Conservation (phyloP, 1,140 invertebrate species). For the Lepidotrigona ventralis region DNA sequence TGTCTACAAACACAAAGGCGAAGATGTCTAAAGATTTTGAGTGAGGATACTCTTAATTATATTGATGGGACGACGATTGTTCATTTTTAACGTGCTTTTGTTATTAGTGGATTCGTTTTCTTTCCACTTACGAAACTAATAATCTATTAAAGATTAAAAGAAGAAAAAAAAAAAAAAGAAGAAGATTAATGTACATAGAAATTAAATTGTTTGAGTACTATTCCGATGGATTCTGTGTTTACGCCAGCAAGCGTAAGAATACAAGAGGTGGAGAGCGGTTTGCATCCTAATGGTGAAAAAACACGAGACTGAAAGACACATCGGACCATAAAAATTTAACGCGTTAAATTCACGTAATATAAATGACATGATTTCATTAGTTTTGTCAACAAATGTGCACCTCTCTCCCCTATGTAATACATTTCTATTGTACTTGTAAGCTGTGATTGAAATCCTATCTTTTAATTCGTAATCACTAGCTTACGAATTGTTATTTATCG, state of each 20-base stretch:
- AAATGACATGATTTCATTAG: slow-evolving; percentile 4
- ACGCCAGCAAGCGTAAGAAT: slow-evolving; percentile 46
- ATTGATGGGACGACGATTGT: slow-evolving; percentile 25
- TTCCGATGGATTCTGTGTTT: slow-evolving; percentile 60
- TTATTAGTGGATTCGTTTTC: slow-evolving; percentile 59
- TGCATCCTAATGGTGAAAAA: slow-evolving; percentile 55
- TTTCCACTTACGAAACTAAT: slow-evolving; percentile 49
- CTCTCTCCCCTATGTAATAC: slow-evolving; percentile 59
- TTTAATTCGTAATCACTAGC: slow-evolving; percentile 62
- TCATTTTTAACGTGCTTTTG: slow-evolving; percentile 45
- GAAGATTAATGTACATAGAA: slow-evolving; percentile 66
- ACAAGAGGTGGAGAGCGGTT: slow-evolving; percentile 60
- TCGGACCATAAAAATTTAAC: slow-evolving; percentile 53
- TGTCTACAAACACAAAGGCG: slow-evolving; percentile 14
- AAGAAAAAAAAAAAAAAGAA: slow-evolving; percentile 10
- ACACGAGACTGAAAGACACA: slow-evolving; percentile 64
- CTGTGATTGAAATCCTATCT: slow-evolving; percentile 68
- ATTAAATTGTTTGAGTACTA: slow-evolving; percentile 67
- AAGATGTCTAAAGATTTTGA: slow-evolving; percentile 34
- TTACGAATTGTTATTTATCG: slow-evolving; percentile 65
- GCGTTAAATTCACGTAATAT: slow-evolving; percentile 34
- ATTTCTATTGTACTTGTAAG: slow-evolving; percentile 59
- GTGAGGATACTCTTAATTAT: slow-evolving; percentile 33
- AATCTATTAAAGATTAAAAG: slow-evolving; percentile 34
- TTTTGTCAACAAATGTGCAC: slow-evolving; percentile 54